Evolutionary conservation across 2,888 invertebrate genomes (phyloP).

Genomic region (Phorcus lineatus): DNA sequence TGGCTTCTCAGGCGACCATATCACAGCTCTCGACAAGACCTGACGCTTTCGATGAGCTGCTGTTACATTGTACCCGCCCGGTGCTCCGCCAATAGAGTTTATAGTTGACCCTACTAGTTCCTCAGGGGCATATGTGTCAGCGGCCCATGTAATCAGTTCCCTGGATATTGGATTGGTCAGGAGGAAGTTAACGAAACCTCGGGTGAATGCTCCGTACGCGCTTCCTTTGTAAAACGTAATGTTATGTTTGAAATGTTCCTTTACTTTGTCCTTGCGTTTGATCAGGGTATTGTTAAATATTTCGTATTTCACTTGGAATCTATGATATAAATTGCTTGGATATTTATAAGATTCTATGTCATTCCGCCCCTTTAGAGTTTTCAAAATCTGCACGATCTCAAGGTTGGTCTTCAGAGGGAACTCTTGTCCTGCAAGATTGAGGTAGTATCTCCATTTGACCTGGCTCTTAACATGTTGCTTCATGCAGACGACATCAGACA

Average conservation of each 20-base stretch:
- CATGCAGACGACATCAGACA: conserved; percentile 27
- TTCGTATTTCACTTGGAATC: neutral
- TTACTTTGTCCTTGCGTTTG: neutral
- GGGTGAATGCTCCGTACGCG: conserved; percentile 48
- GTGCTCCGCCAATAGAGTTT: neutral
- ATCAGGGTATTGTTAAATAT: neutral
- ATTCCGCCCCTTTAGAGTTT: conserved; percentile 61
- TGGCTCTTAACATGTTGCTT: neutral
- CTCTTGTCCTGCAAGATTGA: conserved; percentile 63
- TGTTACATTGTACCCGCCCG: neutral
- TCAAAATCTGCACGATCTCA: conserved; percentile 60
- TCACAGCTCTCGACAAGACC: conserved; percentile 6
- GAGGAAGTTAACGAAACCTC: conserved; percentile 44
- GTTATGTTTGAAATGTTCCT: neutral
- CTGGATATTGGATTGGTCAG: neutral
- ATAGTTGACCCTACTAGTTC: conserved; percentile 38
- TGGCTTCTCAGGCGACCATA: neutral
- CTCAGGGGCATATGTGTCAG: conserved; percentile 35
- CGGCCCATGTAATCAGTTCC: conserved; percentile 35
- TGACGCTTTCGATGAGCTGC: neutral
- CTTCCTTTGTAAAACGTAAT: conserved; percentile 41
- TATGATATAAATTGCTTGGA: neutral
- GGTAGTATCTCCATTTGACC: conserved; percentile 60
- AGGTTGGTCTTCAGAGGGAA: conserved; percentile 64
- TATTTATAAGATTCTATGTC: conserved; percentile 47